Base-by-base conservation (phyloP, 2,113 vertebrate species). In the Chitala chitala region DNA sequence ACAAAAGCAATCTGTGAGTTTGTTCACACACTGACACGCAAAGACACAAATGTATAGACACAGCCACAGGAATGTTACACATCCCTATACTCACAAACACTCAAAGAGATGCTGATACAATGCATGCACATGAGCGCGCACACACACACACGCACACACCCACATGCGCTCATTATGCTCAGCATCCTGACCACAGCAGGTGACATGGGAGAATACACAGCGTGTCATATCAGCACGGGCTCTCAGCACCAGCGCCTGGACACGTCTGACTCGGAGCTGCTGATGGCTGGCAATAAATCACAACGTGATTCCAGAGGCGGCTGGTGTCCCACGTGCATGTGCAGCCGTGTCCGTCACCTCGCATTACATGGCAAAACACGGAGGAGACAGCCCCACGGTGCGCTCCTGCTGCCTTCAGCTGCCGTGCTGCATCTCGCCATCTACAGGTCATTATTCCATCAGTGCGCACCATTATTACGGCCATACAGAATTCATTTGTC, bases 241-340 rank as follows among this genome's bases (percentile, higher is more conserved):
- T 51, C 3, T 38, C 46, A 26, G 61, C 72, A 58, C 12, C 48
- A 71, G 63, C 44, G 53, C 55, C 66, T 17, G 69, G 26, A 55
- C 75, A 75, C 73, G 61, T 72, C 76, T 69, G 72, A 71, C 42
- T 72, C 56, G 56, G 75, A 72, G 74, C 38, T 66, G n/a, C 46
- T 77, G 36, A 70, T 50, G 72, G 75, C 59, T 36, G 59, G 61
- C 61, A 68, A 77, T 77, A 77, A 79, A 79, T 79, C 75, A 79
- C 53, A 26, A 17, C 40, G 29, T 69, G 64, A 55, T 77, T 51
- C 29, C 53, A 61, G 48, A 70, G 42, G 72, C 65, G 70, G 66
- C 55, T 50, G 38, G 54, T 46, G 63, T 69, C 54, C 65, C n/a
- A 56, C 17, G 38, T 69, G 74, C 48, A 36, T 65, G 54, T 64